A percentile compares a stretch with the other conserved stretches of the same genome.
Conservation (phyloP, 1,140 invertebrate genomes). For the Trachelipus rathkii region DNA sequence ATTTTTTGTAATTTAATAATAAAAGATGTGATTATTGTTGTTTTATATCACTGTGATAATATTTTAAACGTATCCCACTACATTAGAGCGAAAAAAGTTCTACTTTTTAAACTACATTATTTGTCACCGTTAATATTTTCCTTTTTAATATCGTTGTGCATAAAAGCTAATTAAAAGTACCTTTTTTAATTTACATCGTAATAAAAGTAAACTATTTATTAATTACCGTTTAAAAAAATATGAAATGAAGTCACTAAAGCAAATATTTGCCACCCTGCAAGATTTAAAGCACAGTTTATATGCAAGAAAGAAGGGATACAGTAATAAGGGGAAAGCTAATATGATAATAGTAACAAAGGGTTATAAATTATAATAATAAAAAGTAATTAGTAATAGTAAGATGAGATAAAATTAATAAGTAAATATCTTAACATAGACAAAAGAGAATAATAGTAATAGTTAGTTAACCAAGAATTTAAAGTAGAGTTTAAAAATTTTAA, state of each 20-base stretch:
- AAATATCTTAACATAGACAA: too few relatives aligned
- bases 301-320: too few relatives aligned
- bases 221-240: background rate
- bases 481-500: too few relatives aligned
- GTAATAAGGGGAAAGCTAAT: too few relatives aligned
- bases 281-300: background rate
- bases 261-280: background rate
- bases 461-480: too few relatives aligned
- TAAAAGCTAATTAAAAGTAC: background rate
- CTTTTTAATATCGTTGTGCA: background rate
- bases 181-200: background rate
- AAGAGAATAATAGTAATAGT: too few relatives aligned
- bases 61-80: too few relatives aligned
- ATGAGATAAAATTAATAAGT: too few relatives aligned
- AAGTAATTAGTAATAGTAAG: too few relatives aligned
- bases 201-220: background rate
- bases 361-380: too few relatives aligned
- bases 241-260: background rate
- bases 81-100: background rate
- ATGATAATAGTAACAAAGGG: too few relatives aligned
- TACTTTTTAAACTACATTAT: background rate
- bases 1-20: background rate
- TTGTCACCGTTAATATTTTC: background rate
- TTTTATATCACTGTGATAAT: background rate
- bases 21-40: background rate